These are phyloP conservation scores for Helostoma temminkii DNA, from an alignment of 2,797 vertebrate species.

Conservation along the genomic window DNA sequence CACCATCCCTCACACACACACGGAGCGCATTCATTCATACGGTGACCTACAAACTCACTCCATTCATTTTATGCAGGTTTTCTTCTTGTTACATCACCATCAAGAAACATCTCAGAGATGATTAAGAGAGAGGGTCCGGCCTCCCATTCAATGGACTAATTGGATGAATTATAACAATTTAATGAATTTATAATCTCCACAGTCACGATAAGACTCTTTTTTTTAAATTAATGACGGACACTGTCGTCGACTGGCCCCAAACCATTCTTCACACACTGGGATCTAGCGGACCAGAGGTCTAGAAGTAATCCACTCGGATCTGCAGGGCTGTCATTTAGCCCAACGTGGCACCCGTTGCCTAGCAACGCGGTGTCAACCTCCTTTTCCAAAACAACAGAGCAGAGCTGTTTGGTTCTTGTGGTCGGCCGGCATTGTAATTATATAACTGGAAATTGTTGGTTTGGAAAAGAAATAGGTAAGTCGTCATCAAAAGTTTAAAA, in stretches of 20 bases:
- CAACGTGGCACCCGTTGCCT: constrained; percentile 63
- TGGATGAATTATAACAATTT: too few relatives aligned
- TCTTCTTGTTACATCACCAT: too few relatives aligned
- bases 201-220: too few relatives aligned
- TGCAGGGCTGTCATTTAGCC: background rate
- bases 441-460: background rate
- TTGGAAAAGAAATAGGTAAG: constrained; percentile 34
- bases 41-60: background rate
- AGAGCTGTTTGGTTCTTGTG: background rate
- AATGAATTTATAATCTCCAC: too few relatives aligned
- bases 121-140: too few relatives aligned
- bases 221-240: background rate
- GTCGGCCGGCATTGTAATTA: background rate
- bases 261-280: background rate
- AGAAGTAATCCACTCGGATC: background rate
- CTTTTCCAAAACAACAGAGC: constrained; percentile 62
- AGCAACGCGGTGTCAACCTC: constrained; percentile 74
- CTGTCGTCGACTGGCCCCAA: background rate
- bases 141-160: too few relatives aligned
- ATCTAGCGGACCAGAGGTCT: background rate
- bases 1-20: background rate
- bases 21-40: background rate
- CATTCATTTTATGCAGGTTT: background rate
- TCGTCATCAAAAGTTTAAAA: background rate
- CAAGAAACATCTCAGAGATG: too few relatives aligned